phyloP scores from a whole-genome alignment of 2,888 invertebrate genomes.

The Lochmaea capreae region DNA sequence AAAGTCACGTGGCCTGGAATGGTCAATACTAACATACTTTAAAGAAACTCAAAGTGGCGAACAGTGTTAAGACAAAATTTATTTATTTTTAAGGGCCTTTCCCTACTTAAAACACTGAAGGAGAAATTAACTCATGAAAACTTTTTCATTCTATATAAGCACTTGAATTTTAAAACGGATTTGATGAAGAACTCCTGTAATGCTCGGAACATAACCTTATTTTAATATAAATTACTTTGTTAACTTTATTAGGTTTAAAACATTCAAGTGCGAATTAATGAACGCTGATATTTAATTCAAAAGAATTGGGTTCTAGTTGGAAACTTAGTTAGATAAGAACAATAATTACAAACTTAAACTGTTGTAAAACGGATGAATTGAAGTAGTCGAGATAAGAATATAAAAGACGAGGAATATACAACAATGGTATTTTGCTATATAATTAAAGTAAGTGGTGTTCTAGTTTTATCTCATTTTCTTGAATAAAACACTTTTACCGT shows the following conservation, averaged over 20 bases:
- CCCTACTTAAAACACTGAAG: background rate
- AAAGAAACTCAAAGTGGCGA: no score
- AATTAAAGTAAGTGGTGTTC: background rate
- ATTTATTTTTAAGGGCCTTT: background rate
- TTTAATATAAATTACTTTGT: slow-evolving; percentile 46
- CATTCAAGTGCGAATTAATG: slow-evolving; percentile 43
- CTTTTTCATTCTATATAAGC: slow-evolving; percentile 9
- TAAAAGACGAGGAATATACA: background rate
- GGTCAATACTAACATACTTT: no score
- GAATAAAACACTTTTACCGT: no score
- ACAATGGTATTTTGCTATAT: background rate
- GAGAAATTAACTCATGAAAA: slow-evolving; percentile 6
- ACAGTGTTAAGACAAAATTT: background rate
- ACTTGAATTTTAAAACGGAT: slow-evolving; percentile 26
- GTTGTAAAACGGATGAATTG: slow-evolving; percentile 2
- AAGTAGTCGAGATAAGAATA: background rate
- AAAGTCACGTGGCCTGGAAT: no score
- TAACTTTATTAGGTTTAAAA: slow-evolving; percentile 41
- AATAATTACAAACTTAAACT: slow-evolving; percentile 32
- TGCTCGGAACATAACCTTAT: slow-evolving; percentile 33
- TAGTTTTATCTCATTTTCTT: no score
- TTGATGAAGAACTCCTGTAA: slow-evolving; percentile 27
- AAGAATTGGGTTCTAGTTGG: slow-evolving; percentile 35
- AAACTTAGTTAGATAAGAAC: slow-evolving; percentile 36
- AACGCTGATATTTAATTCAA: slow-evolving; percentile 41